These are phyloP conservation scores for Drosophila dunni DNA, from an alignment of 1,140 invertebrate genomes.

Conservation along the genomic window DNA sequence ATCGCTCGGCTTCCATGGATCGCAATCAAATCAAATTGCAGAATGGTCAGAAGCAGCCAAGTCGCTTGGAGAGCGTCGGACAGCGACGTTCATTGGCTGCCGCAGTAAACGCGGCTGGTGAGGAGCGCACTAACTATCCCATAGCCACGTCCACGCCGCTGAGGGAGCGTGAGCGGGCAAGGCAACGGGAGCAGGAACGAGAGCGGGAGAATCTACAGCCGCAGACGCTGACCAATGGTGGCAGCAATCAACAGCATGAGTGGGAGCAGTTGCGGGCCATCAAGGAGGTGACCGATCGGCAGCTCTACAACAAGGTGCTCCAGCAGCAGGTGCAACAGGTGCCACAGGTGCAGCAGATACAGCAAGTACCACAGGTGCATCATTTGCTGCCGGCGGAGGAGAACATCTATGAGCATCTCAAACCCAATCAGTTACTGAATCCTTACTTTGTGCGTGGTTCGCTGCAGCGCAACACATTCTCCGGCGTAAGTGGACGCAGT, in stretches of 20 bases:
- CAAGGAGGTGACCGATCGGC: conserved; percentile 75
- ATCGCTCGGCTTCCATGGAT: conserved; percentile 68
- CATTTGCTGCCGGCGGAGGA: conserved; percentile 50
- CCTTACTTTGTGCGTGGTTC: conserved; percentile 67
- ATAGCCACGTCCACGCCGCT: conserved; percentile 51
- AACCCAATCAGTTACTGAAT: conserved; percentile 25
- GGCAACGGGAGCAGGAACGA: neutral
- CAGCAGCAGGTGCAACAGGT: conserved; percentile 53
- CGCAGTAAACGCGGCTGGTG: neutral
- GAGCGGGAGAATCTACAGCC: conserved; percentile 1
- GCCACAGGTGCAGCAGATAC: conserved; percentile 24
- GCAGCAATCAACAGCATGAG: conserved; percentile 39
- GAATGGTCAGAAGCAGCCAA: neutral
- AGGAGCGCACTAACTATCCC: conserved; percentile 22
- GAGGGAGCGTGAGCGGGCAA: conserved; percentile 8
- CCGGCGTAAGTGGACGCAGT: conserved; percentile 59
- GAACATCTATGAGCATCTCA: conserved; percentile 78
- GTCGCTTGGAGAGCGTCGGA: conserved; percentile 31
- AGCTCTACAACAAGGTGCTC: conserved; percentile 71
- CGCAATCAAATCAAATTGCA: conserved; percentile 59
- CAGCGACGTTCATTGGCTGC: conserved; percentile 43
- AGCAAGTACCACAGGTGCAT: conserved; percentile 22
- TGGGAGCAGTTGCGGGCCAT: conserved; percentile 79
- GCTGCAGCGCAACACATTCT: conserved; percentile 77
- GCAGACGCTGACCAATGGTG: neutral